Percentiles rank a stretch among this genome's conserved stretches.
phyloP scores from a whole-genome alignment of 2,113 vertebrate genomes.

The Boleophthalmus pectinirostris region DNA sequence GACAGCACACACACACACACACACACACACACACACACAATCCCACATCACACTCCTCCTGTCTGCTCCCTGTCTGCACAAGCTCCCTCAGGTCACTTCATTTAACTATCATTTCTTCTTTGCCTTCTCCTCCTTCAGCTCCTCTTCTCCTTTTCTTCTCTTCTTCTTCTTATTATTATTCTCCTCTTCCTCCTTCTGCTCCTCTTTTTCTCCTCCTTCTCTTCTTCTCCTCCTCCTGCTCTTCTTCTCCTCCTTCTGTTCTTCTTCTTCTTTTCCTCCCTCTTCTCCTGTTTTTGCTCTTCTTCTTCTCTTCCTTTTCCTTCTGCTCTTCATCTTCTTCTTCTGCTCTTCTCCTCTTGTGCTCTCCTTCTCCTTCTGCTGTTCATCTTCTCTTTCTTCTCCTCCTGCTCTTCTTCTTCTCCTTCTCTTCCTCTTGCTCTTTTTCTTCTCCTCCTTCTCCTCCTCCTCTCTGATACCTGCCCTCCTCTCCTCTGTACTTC shows the following conservation, averaged over 20 bases:
- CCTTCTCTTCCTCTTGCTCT: neutral
- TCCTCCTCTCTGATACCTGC: slow-evolving; percentile 13
- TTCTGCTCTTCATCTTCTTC: too few species aligned
- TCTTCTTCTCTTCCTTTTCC: neutral
- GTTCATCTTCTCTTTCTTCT: neutral
- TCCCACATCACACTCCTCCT: neutral
- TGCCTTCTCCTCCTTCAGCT: slow-evolving; percentile 4
- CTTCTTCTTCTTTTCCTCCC: slow-evolving; percentile 15
- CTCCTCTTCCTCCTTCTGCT: slow-evolving; percentile 10
- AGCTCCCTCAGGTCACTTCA: neutral
- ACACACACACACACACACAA: too few species aligned
- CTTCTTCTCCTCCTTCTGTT: neutral
- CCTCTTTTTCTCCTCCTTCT: too few species aligned
- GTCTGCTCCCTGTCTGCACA: neutral
- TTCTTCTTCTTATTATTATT: too few species aligned
- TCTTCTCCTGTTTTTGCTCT: neutral
- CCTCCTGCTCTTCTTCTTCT: slow-evolving; percentile 18
- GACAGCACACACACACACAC: too few species aligned
- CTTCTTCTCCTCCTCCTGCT: too few species aligned
- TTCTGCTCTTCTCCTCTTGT: slow-evolving; percentile 19
- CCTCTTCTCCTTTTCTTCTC: too few species aligned
- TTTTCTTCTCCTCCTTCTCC: neutral
- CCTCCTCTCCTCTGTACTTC: slow-evolving; percentile 18
- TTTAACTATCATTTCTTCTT: slow-evolving; percentile 17
- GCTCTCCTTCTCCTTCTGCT: too few species aligned